Percentiles rank a stretch among this genome's conserved stretches.
phyloP scores from a whole-genome alignment of 2,113 vertebrate species.

The Pardalotus punctatus region DNA sequence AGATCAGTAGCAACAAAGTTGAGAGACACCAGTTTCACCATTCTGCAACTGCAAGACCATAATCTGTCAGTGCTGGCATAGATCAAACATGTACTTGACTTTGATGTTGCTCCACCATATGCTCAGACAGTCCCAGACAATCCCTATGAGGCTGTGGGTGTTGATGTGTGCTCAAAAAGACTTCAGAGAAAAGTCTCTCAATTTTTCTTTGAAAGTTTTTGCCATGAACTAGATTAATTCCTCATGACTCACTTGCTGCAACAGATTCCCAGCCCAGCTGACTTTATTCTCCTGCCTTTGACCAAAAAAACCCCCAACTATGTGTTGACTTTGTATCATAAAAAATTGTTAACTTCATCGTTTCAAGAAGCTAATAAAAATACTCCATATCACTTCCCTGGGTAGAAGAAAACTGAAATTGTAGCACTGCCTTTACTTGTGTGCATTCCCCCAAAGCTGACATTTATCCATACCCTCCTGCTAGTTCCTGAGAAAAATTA shows the following conservation, averaged over 20 bases:
- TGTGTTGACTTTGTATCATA: not conserved
- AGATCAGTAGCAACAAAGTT: not conserved
- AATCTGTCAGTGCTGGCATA: not conserved
- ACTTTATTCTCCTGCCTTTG: not conserved
- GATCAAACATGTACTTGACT: not conserved
- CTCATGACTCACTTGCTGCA: not conserved
- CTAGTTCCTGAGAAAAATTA: not conserved
- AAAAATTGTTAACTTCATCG: not conserved
- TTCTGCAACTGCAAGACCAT: not conserved
- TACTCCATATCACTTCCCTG: not conserved
- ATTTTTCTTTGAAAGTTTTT: not conserved
- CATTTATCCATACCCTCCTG: not conserved
- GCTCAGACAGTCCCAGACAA: not conserved
- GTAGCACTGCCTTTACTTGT: not conserved
- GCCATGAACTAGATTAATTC: not conserved
- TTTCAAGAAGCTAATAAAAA: not conserved
- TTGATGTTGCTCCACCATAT: not conserved
- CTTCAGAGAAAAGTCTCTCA: not conserved
- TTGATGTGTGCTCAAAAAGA: not conserved
- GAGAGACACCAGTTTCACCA: not conserved
- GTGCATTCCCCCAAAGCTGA: rapidly evolving
- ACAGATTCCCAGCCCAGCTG: not conserved
- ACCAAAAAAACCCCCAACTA: not conserved
- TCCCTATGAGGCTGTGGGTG: not conserved
- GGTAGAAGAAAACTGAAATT: not conserved